Evolutionary conservation across 2,888 invertebrate species (phyloP).

Genomic region (Nephrotoma appendiculata): DNA sequence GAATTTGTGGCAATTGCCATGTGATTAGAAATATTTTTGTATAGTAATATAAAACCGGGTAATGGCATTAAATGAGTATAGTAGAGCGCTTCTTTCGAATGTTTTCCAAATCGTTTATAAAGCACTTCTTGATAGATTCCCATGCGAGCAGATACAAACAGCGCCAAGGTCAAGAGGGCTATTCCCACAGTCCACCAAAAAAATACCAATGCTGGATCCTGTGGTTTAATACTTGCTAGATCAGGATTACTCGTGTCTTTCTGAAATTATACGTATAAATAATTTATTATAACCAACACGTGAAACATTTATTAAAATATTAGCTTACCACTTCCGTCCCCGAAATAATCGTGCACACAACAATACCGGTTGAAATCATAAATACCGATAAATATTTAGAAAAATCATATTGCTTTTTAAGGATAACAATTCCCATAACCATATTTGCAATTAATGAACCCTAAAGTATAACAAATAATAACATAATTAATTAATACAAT

Average conservation of each 20-base stretch:
- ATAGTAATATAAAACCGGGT: conserved; percentile 73
- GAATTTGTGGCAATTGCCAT: conserved; percentile 53
- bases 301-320: background rate
- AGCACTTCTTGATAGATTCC: conserved; percentile 88
- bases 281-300: background rate
- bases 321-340: conserved; percentile 44
- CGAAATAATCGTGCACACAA: conserved; percentile 80
- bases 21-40: conserved; percentile 63
- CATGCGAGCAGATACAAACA: conserved; percentile 89
- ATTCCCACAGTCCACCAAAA: conserved; percentile 62
- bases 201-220: conserved; percentile 24
- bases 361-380: conserved; percentile 88
- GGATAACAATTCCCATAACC: conserved; percentile 81
- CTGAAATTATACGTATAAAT: conserved; percentile 16
- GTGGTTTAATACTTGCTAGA: conserved; percentile 13
- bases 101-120: conserved; percentile 73
- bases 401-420: conserved; percentile 66
- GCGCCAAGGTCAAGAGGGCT: conserved; percentile 64
- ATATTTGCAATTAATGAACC: conserved; percentile 95
- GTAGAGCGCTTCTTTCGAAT: conserved; percentile 76
- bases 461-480: conserved; percentile 29
- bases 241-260: conserved; percentile 46
- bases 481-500: too few relatives aligned
- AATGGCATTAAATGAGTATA: conserved; percentile 82
- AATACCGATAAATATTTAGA: conserved; percentile 82